Percentiles rank a stretch among this genome's conserved stretches.
phyloP scores from a whole-genome alignment of 2,888 invertebrate species.

The Archips crataeganus region DNA sequence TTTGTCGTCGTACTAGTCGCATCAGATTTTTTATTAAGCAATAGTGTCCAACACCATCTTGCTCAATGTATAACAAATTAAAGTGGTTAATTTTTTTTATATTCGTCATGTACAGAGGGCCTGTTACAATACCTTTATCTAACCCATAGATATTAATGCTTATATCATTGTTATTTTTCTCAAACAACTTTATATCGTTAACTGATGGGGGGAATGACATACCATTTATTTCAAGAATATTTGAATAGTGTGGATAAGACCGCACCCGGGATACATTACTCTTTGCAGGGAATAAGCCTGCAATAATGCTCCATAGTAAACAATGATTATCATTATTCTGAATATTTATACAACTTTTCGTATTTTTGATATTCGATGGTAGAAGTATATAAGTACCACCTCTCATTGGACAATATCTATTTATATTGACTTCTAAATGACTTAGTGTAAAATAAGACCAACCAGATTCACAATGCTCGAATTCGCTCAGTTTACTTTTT shows the following conservation, averaged over 20 bases:
- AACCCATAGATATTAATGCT: constrained; percentile 1
- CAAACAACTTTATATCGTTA: neutral
- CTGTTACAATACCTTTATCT: neutral
- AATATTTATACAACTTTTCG: neutral
- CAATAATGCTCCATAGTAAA: neutral
- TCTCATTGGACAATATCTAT: constrained; percentile 18
- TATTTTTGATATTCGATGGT: neutral
- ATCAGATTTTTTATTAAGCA: constrained; percentile 46
- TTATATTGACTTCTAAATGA: constrained; percentile 42
- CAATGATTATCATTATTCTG: constrained; percentile 2
- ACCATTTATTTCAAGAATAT: neutral
- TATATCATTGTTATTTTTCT: neutral
- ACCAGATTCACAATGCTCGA: constrained; percentile 41
- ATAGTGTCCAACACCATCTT: constrained; percentile 42
- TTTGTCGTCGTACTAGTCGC: constrained; percentile 43
- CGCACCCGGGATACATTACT: neutral
- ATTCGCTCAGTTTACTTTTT: constrained; percentile 29
- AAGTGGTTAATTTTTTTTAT: constrained; percentile 41
- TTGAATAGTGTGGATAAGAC: neutral
- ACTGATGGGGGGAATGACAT: neutral
- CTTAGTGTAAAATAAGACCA: constrained; percentile 38
- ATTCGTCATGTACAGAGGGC: neutral
- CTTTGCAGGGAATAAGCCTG: neutral
- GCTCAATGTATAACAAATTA: constrained; percentile 45
- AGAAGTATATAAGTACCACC: neutral